These are phyloP conservation scores for Phrynocephalus versicolor DNA, from an alignment of 2,113 vertebrate genomes.

Conservation along the genomic window DNA sequence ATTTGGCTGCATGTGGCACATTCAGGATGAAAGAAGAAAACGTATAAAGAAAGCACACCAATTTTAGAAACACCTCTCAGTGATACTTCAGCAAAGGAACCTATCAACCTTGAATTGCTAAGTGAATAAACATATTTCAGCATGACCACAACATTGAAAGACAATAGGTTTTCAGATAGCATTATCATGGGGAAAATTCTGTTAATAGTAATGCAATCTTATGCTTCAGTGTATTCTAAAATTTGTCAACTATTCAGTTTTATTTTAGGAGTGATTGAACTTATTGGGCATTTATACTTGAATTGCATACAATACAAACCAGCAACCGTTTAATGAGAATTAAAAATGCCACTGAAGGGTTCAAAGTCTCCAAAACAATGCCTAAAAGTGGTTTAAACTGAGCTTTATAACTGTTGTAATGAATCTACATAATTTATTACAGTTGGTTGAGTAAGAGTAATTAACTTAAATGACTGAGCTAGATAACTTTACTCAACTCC, in stretches of 20 bases:
- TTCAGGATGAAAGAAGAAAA: not conserved
- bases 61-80: not conserved
- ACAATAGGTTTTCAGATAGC: not conserved
- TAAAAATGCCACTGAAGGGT: not conserved
- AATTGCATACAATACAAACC: not conserved
- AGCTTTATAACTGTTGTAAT: not conserved
- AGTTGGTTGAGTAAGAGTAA: not conserved
- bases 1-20: not conserved
- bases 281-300: not conserved
- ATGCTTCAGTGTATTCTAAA: not conserved
- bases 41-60: not conserved
- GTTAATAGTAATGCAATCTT: not conserved
- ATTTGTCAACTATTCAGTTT: not conserved
- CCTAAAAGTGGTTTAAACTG: not conserved
- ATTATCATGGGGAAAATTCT: no score
- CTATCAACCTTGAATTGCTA: not conserved
- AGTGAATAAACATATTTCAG: not conserved
- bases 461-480: not conserved
- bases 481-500: not conserved
- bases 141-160: not conserved
- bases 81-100: not conserved
- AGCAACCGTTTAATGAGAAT: not conserved
- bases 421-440: not conserved
- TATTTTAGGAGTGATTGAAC: not conserved
- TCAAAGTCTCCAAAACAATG: not conserved